phyloP scores from a whole-genome alignment of 1,140 invertebrate species.

The Wasmannia auropunctata region DNA sequence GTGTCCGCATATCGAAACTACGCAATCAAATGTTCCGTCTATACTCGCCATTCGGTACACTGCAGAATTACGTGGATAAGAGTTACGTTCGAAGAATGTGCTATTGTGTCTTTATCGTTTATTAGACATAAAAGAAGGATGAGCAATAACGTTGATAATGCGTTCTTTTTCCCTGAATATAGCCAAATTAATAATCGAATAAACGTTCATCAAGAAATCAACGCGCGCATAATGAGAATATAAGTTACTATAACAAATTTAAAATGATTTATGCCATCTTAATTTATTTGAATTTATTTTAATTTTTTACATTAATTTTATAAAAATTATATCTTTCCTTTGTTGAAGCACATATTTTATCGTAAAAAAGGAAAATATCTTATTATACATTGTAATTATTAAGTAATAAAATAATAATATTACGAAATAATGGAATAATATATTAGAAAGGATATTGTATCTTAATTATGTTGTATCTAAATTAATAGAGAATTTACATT shows the following conservation, averaged over 20 bases:
- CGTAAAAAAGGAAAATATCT: not conserved
- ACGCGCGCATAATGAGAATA: not conserved
- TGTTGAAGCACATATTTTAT: not conserved
- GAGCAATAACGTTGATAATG: no score
- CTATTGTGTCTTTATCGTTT: no score
- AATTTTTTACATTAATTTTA: not conserved
- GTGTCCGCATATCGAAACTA: conserved; percentile 77
- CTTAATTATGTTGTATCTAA: not conserved
- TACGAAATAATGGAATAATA: not conserved
- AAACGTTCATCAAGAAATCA: not conserved
- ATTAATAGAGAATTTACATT: not conserved
- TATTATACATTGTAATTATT: not conserved
- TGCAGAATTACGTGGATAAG: conserved; percentile 51
- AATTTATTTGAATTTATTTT: not conserved
- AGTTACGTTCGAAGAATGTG: no score
- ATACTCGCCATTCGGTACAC: conserved; percentile 15
- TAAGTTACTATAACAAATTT: conserved; percentile 4
- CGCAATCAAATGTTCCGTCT: conserved; percentile 77
- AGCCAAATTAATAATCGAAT: conserved; percentile 56
- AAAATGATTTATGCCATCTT: not conserved
- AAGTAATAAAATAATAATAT: not conserved
- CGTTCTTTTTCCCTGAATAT: no score
- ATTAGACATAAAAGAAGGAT: no score
- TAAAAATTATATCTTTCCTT: not conserved
- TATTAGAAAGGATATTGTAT: not conserved